Evolutionary conservation across 2,888 invertebrate species (phyloP), one percentile per base, ranked within the genome.

Genomic region (Macaria notata): DNA sequence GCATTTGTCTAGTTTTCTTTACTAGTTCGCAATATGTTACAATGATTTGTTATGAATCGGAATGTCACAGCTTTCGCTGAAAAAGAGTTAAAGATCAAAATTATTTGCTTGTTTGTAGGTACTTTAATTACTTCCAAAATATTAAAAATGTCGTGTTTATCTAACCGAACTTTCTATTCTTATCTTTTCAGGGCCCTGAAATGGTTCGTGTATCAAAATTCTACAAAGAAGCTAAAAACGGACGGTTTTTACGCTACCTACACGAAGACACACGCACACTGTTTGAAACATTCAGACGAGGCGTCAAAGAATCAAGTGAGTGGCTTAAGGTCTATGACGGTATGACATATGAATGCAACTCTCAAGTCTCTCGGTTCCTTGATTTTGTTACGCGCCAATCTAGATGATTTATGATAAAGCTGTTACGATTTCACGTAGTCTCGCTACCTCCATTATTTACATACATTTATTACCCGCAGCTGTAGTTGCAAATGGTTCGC

Each of bases 221-320:
- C 90, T 96, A 95, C 92, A 96, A 96, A 88, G 97, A 97, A 76
- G 95, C 96, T 63, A 96, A 96, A 88, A 96, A 96, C 73, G 97
- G 97, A 56, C 95, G 95, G 83, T 97, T 95, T 84, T 92, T 97
- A 65, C 95, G 95, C 77, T 97, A 94, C 83, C 92, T 98, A 64
- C 95, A 95, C 82, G 96, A 97, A 74, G 98, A 98, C 83, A 95
- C 96, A 55, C 94, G 94, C 78, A 98, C 98, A 51, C 91, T 98
- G 42, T 98, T 97, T 84, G 97, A 98, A 73, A 95, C 95, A 66
- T 97, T 98, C 88, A 95, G 98, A 69, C 94, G 96, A 83, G 98
- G 98, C 64, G 96, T 97, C 72, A 97, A 96, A 88, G 95, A 97
- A 84, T 98, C 98, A 77, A 97, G 96, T 95, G 86, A 94, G 95